Base-by-base conservation (phyloP, 2,797 vertebrate genomes). In the Malurus splendens region DNA sequence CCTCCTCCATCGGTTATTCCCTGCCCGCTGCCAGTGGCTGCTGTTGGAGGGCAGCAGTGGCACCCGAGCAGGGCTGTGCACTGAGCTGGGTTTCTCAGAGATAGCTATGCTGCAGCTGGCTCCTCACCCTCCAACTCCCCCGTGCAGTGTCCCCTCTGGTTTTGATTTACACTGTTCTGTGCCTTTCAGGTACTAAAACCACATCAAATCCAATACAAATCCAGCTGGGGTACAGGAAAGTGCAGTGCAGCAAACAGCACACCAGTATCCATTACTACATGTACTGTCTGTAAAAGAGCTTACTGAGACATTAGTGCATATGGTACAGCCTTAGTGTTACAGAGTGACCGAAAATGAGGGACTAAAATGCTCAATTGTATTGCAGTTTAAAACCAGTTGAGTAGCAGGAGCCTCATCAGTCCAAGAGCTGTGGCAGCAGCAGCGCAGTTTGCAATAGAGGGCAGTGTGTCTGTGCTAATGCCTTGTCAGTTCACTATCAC, bases 401-500 rank as follows among this genome's bases (percentile, higher is more conserved):
- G 79, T 52, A 23, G 24, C 48, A 14, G 10, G n/a, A 47, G 27
- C 45, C n/a, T 84, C 71, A 7, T 27, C 44, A 24, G 8, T 41
- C 27, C 52, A 74, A 42, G 71, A 61, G 64, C 64, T 56, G 47
- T 0, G 36, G 76, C 48, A 80, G 68, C 45, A 47, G 44, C 44
- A 45, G 12, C 51, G 24, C 50, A 71, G n/a, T 64, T 51, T 79
- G 61, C 92, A 77, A 87, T 13, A 93, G 90, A 89, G 84, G 88
- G 88, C 88, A 92, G 68, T 89, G 55, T 74, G 81, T 84, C 72
- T 89, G 65, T 82, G 57, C 70, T 89, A 45, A 93, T 52, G 55
- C 33, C 65, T 61, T 7, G 24, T 36, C 55, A 57, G 54, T 14
- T 82, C 57, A 41, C 28, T 30, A 25, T 14, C 18, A 1, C 42